These are phyloP conservation scores for Anorthoa munda DNA, from an alignment of 2,888 invertebrate genomes.

Conservation along the genomic window DNA sequence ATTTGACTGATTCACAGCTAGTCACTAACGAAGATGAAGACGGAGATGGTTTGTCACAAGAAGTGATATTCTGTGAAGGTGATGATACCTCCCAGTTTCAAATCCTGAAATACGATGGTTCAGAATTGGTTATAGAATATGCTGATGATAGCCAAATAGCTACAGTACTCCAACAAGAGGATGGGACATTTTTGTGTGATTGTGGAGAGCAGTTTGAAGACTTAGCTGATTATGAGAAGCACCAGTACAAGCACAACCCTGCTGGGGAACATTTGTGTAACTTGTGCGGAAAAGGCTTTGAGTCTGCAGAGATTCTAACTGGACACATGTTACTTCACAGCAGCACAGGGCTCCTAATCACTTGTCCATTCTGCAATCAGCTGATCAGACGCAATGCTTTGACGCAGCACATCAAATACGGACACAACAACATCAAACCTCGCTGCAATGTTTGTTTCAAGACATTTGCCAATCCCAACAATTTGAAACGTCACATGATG, in stretches of 20 bases:
- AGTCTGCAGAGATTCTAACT: conserved; percentile 84
- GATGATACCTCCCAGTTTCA: conserved; percentile 86
- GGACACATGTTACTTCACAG: conserved; percentile 88
- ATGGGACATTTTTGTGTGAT: conserved; percentile 86
- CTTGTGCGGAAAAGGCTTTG: conserved; percentile 88
- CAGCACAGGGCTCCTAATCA: conserved; percentile 77
- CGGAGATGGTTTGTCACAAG: conserved; percentile 79
- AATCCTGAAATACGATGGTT: conserved; percentile 86
- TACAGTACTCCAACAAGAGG: conserved; percentile 84
- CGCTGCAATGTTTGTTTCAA: conserved; percentile 84
- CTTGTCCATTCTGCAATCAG: conserved; percentile 86
- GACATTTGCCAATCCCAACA: conserved; percentile 88
- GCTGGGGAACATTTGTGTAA: conserved; percentile 84
- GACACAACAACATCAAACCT: conserved; percentile 86
- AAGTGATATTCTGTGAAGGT: conserved; percentile 87
- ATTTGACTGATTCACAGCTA: conserved; percentile 79
- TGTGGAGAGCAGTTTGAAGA: conserved; percentile 87
- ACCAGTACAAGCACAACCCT: conserved; percentile 84
- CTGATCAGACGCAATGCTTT: conserved; percentile 82
- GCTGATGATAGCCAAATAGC: conserved; percentile 85
- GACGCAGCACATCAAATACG: conserved; percentile 88
- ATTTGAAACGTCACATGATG: conserved; percentile 89
- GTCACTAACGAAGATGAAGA: conserved; percentile 75
- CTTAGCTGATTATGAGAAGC: conserved; percentile 83
- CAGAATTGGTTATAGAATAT: conserved; percentile 87